Conservation (phyloP, 1,140 invertebrate species). For the Drosophila ananassae region DNA sequence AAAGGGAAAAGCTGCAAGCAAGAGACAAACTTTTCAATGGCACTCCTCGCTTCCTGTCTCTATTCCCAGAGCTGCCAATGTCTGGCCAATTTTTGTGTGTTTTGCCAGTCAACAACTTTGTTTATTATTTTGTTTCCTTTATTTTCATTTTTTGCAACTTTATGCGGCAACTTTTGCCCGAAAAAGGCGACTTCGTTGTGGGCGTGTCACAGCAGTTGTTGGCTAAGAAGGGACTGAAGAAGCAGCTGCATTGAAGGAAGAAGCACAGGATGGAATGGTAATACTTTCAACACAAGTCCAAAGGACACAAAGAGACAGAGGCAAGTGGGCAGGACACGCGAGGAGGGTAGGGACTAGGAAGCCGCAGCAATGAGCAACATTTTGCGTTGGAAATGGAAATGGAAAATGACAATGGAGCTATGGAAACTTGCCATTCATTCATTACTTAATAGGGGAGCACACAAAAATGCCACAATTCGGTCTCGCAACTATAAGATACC, state of each 20-base stretch:
- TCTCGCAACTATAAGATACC: slow-evolving; percentile 29
- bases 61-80: slow-evolving; percentile 42
- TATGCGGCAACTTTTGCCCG: slow-evolving; percentile 60
- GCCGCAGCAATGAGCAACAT: slow-evolving; percentile 29
- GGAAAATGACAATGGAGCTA: slow-evolving; percentile 71
- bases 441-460: slow-evolving; percentile 62
- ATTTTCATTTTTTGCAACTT: slow-evolving; percentile 63
- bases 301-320: slow-evolving; percentile 6
- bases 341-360: slow-evolving; percentile 1
- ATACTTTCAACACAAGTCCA: slow-evolving; percentile 63
- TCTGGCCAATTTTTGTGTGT: slow-evolving; percentile 56
- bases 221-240: slow-evolving; percentile 5
- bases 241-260: slow-evolving; percentile 7
- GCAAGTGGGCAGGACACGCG: not conserved
- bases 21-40: slow-evolving; percentile 75
- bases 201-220: slow-evolving; percentile 59
- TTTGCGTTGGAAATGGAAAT: slow-evolving; percentile 31
- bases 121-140: slow-evolving; percentile 58
- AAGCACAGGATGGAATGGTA: slow-evolving; percentile 42
- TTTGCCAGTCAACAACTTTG: slow-evolving; percentile 72
- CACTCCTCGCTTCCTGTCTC: slow-evolving; percentile 20
- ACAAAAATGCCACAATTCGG: not conserved
- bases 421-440: slow-evolving; percentile 77
- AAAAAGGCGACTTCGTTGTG: slow-evolving; percentile 39
- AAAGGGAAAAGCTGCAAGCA: slow-evolving; percentile 34